phyloP scores from a whole-genome alignment of 2,888 invertebrate species.

The Gibbula magus region DNA sequence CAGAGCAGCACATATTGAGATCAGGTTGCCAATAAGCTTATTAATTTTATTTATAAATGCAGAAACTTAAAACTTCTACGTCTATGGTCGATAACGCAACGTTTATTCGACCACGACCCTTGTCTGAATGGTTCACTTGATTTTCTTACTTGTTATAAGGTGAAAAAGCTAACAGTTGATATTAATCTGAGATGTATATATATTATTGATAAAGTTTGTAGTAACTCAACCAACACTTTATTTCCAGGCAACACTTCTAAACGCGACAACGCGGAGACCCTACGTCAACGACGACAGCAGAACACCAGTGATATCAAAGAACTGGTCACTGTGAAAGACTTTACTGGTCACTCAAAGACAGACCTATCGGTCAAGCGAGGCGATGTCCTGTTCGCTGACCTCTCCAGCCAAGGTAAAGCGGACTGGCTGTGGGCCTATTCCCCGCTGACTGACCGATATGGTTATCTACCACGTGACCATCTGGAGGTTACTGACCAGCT shows the following conservation, averaged over 20 bases:
- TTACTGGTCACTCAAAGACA: conserved; percentile 95
- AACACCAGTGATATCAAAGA: conserved; percentile 39
- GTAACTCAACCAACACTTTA: too few relatives aligned
- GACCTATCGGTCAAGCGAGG: conserved; percentile 92
- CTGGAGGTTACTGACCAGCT: background rate
- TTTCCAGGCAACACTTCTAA: background rate
- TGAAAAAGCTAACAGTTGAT: too few relatives aligned
- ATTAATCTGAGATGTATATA: too few relatives aligned
- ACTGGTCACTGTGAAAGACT: conserved; percentile 92
- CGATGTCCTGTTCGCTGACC: conserved; percentile 96
- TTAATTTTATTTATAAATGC: too few relatives aligned
- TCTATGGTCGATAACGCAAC: too few relatives aligned
- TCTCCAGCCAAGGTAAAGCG: conserved; percentile 83
- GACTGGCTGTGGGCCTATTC: conserved; percentile 90
- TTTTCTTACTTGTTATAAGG: too few relatives aligned
- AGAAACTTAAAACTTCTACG: too few relatives aligned
- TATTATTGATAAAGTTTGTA: too few relatives aligned
- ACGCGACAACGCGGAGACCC: background rate
- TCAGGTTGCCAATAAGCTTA: too few relatives aligned
- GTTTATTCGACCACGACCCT: too few relatives aligned
- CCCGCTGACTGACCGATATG: conserved; percentile 92
- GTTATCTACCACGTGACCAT: conserved; percentile 85
- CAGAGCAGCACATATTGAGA: too few relatives aligned
- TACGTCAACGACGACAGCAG: background rate
- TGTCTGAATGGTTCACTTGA: too few relatives aligned